Evolutionary conservation across 2,797 vertebrate species (phyloP).

Genomic region (Anguilla marmorata): DNA sequence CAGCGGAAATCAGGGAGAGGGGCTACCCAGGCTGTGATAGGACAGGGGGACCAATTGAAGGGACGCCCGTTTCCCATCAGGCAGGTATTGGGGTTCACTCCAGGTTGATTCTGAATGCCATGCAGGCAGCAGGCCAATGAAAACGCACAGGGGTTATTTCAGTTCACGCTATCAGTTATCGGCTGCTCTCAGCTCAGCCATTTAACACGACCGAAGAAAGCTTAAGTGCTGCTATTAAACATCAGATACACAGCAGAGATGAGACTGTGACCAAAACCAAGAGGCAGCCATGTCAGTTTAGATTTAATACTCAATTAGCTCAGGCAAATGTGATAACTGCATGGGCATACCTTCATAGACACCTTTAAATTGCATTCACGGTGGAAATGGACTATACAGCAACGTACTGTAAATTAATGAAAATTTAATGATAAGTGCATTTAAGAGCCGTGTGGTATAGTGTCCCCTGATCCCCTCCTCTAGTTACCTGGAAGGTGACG

Average conservation of each 20-base stretch:
- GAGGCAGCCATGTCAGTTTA: background rate
- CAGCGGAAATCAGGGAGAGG: background rate
- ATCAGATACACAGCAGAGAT: background rate
- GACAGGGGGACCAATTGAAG: background rate
- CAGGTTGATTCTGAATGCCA: background rate
- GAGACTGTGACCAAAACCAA: background rate
- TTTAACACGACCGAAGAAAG: background rate
- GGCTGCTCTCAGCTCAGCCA: background rate
- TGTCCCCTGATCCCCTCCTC: background rate
- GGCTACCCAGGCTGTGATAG: background rate
- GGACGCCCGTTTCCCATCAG: background rate
- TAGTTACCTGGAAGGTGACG: slow-evolving; percentile 85
- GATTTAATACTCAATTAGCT: background rate
- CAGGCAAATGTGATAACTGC: background rate
- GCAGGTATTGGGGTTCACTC: background rate
- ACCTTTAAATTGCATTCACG: background rate
- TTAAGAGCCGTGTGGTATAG: background rate
- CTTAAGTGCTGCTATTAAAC: background rate
- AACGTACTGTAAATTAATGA: background rate
- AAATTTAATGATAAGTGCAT: background rate
- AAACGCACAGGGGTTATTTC: background rate
- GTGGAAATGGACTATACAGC: background rate
- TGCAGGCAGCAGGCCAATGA: background rate
- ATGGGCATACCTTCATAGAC: background rate
- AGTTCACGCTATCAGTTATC: background rate